Percentiles rank a stretch among this genome's conserved stretches.
Evolutionary conservation across 2,888 invertebrate species (phyloP).

Genomic region (Eupeodes luniger): DNA sequence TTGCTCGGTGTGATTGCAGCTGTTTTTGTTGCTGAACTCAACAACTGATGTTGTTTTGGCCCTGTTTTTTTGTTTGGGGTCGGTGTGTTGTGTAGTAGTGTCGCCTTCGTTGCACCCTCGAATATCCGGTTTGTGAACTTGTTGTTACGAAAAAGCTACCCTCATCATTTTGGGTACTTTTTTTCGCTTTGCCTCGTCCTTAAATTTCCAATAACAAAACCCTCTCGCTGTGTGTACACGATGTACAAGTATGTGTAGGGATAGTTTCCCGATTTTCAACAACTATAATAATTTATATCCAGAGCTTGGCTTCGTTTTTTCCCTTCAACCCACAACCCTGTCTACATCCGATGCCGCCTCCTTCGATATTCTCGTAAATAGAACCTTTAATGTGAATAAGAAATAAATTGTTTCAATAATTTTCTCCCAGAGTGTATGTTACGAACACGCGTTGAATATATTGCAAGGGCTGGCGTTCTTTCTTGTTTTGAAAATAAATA

Average conservation of each 20-base stretch:
- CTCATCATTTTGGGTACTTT: constrained; percentile 14
- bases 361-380: constrained; percentile 21
- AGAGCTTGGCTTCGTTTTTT: constrained; percentile 34
- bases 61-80: constrained; percentile 19
- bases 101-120: constrained; percentile 46
- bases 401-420: constrained; percentile 69
- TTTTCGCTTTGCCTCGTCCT: constrained; percentile 3
- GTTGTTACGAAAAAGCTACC: constrained; percentile 39
- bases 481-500: constrained; percentile 49
- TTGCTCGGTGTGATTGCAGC: constrained; percentile 70
- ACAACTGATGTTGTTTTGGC: constrained; percentile 32
- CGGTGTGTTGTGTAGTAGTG: constrained; percentile 25
- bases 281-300: constrained; percentile 66
- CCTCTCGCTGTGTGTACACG: not conserved
- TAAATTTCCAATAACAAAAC: constrained; percentile 49
- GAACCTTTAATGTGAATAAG: constrained; percentile 44
- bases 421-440: constrained; percentile 42
- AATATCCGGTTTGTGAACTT: constrained; percentile 58
- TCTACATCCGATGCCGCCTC: not conserved
- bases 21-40: constrained; percentile 50
- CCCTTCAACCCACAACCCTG: no score
- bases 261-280: constrained; percentile 69
- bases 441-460: constrained; percentile 28
- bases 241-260: not conserved
- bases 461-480: constrained; percentile 7